A percentile compares a stretch with the other conserved stretches of the same genome.
phyloP scores from a whole-genome alignment of 2,113 vertebrate genomes.

The Fregata magnificens region DNA sequence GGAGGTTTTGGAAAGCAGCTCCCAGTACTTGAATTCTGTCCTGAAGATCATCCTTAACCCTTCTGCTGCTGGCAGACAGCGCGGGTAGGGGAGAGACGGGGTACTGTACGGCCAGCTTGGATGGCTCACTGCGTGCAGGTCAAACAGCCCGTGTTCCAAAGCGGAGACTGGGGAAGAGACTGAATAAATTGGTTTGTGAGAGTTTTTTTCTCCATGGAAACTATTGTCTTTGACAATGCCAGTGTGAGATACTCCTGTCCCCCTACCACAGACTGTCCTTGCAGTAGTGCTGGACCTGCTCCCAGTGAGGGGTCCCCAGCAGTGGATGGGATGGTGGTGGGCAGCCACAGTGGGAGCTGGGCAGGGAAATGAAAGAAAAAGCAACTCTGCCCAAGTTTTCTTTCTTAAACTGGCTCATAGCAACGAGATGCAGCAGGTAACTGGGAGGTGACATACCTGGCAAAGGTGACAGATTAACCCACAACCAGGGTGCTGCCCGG shows the following conservation, averaged over 20 bases:
- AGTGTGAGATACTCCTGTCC: neutral
- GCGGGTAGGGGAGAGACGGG: fast-evolving
- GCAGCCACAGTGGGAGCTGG: fast-evolving
- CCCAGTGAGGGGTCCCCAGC: fast-evolving
- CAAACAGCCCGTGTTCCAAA: neutral
- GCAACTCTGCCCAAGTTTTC: neutral
- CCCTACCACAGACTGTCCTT: fast-evolving
- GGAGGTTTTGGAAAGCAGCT: neutral
- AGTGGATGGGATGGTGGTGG: fast-evolving
- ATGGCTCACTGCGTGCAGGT: neutral
- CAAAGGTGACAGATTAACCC: neutral
- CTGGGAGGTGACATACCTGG: neutral
- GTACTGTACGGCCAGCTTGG: neutral
- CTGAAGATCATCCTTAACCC: neutral
- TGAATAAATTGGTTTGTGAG: fast-evolving
- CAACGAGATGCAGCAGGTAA: neutral
- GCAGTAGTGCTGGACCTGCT: neutral
- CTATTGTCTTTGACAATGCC: fast-evolving
- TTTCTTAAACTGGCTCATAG: neutral
- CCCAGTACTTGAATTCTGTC: neutral
- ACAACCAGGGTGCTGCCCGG: fast-evolving
- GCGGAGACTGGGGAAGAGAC: neutral
- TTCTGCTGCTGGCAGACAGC: neutral
- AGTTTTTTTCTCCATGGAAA: neutral
- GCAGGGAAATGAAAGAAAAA: neutral